A percentile compares a stretch with the other conserved stretches of the same genome.
These are phyloP conservation scores for Elysia crispata DNA, from an alignment of 2,888 invertebrate species.

Conservation along the genomic window DNA sequence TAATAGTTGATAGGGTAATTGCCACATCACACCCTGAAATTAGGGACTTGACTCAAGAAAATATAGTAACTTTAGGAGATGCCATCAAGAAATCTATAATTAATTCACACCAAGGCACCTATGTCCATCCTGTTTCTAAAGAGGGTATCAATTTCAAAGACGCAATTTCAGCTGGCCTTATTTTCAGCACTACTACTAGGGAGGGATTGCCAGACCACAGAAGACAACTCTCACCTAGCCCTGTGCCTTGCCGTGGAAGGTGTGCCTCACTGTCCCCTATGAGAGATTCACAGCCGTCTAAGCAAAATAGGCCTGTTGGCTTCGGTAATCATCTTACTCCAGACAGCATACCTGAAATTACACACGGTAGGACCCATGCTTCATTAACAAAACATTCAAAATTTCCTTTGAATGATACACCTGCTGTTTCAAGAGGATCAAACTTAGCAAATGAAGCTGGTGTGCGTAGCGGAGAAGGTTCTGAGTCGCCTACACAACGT, in stretches of 20 bases:
- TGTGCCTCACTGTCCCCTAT: conserved; percentile 5
- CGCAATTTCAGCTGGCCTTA: conserved; percentile 69
- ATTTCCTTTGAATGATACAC: too few species aligned
- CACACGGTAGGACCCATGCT: too few species aligned
- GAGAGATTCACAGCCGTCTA: too few species aligned
- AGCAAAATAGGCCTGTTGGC: too few species aligned
- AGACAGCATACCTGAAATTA: too few species aligned
- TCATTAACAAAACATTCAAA: too few species aligned
- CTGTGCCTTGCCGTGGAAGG: conserved; percentile 32
- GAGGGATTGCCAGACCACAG: conserved; percentile 61
- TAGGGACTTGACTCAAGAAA: conserved; percentile 64
- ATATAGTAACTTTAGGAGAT: conserved; percentile 85
- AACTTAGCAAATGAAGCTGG: too few species aligned
- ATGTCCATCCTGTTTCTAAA: conserved; percentile 59
- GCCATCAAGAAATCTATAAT: conserved; percentile 78
- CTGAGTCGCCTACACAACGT: too few species aligned
- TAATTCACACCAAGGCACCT: conserved; percentile 64
- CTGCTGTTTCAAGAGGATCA: too few species aligned
- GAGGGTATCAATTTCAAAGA: conserved; percentile 64
- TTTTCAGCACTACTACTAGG: conserved; percentile 67
- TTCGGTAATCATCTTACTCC: too few species aligned
- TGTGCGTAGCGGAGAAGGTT: too few species aligned
- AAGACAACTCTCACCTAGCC: conserved; percentile 35
- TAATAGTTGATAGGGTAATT: conserved; percentile 73
- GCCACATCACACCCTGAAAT: conserved; percentile 63